Base-by-base conservation (phyloP, 2,113 vertebrate genomes). In the Pionites leucogaster region DNA sequence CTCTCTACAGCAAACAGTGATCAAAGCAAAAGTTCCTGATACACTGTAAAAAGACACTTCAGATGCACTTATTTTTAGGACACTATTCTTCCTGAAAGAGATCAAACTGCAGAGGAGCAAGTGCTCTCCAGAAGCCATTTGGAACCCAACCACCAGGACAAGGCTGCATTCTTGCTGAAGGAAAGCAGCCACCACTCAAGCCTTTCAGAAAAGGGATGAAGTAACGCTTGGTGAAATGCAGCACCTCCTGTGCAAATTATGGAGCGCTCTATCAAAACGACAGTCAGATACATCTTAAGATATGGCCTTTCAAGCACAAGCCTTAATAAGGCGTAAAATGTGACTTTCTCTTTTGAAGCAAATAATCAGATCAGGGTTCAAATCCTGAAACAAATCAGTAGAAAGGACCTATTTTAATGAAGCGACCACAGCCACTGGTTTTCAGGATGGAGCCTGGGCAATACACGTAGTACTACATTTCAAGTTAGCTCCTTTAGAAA, bases 401-500 rank as follows among this genome's bases (percentile, higher is more conserved):
- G 23, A 84, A 83, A 62, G 35, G 28, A 81, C 88, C 7, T 50
- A n/a, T 15, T 75, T 59, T 47, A 82, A 68, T 16, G 23, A 76
- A 68, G 16, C 68, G 49, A 50, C 57, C 23, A 86, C 19, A 62
- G 74, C 80, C 46, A 42, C 28, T n/a, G 0, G 29, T 79, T 86
- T 79, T 49, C 64, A 86, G 50, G 83, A 86, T 15, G 69, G 72
- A 93, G 46, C 47, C 39, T 93, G 82, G 88, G 82, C n/a, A 80
- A 92, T 80, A 91, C 86, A 93, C 3, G 0, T 70, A 60, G 70
- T 23, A 84, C 88, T 82, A 13, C 33, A 64, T 31, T 53, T 86
- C 68, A 84, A 86, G 39, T 82, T 91, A 46, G 91, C 75, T 92
- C 86, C 70, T 91, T 93, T 85, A 93, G 76, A 94, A 96, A 96